phyloP scores from a whole-genome alignment of 2,888 invertebrate genomes.

The Drosophila limbata region DNA sequence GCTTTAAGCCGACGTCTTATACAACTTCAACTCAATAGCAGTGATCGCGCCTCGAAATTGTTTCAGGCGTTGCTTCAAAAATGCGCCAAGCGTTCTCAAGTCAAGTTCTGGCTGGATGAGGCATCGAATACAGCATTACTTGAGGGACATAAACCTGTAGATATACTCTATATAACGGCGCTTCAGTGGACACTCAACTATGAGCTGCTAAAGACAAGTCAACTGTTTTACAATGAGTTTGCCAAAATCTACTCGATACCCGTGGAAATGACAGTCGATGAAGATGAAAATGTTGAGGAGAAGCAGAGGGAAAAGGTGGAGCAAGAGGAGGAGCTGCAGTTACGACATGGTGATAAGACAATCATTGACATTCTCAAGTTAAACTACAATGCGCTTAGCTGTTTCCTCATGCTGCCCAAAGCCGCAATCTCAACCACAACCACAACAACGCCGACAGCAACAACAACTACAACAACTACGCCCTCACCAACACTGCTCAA shows the following conservation, averaged over 20 bases:
- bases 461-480: slow-evolving; percentile 13
- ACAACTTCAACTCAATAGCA: slow-evolving; percentile 81
- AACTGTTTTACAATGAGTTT: slow-evolving; percentile 82
- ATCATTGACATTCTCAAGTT: slow-evolving; percentile 81
- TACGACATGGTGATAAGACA: slow-evolving; percentile 79
- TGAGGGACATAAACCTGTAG: slow-evolving; percentile 68
- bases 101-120: slow-evolving; percentile 70
- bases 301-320: slow-evolving; percentile 12
- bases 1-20: slow-evolving; percentile 78
- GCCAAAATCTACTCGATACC: slow-evolving; percentile 79
- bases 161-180: slow-evolving; percentile 81
- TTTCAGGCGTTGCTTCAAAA: slow-evolving; percentile 74
- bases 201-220: slow-evolving; percentile 82
- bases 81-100: slow-evolving; percentile 42
- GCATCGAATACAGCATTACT: slow-evolving; percentile 20
- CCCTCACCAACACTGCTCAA: slow-evolving; percentile 9
- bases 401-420: slow-evolving; percentile 81
- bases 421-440: slow-evolving; percentile 53
- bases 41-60: slow-evolving; percentile 72
- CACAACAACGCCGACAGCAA: slow-evolving; percentile 23
- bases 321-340: slow-evolving; percentile 37
- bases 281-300: slow-evolving; percentile 37
- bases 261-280: slow-evolving; percentile 64
- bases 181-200: slow-evolving; percentile 84
- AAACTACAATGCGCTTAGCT: slow-evolving; percentile 81